These are phyloP conservation scores for Tinamus major DNA, from an alignment of 2,797 vertebrate genomes.

Conservation along the genomic window DNA sequence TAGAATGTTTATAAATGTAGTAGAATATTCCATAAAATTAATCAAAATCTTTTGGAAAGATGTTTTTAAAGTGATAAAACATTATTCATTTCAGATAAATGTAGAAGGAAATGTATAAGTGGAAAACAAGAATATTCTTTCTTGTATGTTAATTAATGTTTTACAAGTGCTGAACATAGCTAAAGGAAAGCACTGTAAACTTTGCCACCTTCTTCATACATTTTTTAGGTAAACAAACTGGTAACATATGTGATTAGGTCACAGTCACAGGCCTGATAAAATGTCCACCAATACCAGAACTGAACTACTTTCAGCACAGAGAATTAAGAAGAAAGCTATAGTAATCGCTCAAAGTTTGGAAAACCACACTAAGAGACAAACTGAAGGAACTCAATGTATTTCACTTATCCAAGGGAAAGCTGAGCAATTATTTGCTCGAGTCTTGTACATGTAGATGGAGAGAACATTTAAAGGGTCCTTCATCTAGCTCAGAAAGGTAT, in stretches of 20 bases:
- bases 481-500: background rate
- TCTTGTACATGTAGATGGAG: background rate
- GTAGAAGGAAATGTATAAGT: background rate
- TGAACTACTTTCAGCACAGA: background rate
- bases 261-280: background rate
- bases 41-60: background rate
- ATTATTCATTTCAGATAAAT: background rate
- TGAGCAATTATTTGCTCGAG: background rate
- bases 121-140: background rate
- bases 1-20: slow-evolving; percentile 13
- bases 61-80: background rate
- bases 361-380: background rate
- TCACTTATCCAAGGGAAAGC: background rate
- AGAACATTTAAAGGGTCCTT: background rate
- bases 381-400: background rate
- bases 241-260: background rate
- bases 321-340: background rate
- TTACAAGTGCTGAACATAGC: background rate
- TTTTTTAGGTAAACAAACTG: background rate
- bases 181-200: background rate
- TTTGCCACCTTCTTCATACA: background rate
- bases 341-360: background rate
- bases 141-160: background rate
- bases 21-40: background rate
- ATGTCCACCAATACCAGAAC: background rate